These are phyloP conservation scores for Leptinotarsa texana DNA, from an alignment of 1,140 invertebrate genomes.

Conservation along the genomic window DNA sequence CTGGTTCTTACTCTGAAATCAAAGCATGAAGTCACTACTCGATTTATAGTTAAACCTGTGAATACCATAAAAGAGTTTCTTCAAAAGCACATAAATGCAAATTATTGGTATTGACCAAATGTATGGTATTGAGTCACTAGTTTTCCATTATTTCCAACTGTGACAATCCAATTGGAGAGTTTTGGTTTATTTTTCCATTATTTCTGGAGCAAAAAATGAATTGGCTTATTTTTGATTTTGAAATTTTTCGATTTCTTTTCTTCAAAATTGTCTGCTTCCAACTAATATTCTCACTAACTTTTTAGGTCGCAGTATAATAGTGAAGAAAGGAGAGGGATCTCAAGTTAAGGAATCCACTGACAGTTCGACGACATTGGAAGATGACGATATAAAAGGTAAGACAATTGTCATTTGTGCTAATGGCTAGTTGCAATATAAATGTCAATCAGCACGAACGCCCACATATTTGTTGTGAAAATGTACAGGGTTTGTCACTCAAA, in stretches of 20 bases:
- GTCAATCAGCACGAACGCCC: conserved; percentile 17
- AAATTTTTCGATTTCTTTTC: conserved; percentile 24
- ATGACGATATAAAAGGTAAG: conserved; percentile 89
- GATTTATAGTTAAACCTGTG: too few relatives aligned
- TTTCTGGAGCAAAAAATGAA: conserved; percentile 17
- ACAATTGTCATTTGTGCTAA: not conserved
- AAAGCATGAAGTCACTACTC: too few relatives aligned
- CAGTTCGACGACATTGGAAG: conserved; percentile 87
- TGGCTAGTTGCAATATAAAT: conserved; percentile 12
- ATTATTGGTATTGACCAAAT: too few relatives aligned
- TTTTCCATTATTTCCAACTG: not conserved
- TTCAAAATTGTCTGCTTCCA: not conserved
- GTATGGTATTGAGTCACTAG: not conserved
- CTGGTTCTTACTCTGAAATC: too few relatives aligned
- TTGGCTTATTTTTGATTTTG: conserved; percentile 31
- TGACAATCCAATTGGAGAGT: not conserved
- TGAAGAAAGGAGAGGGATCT: conserved; percentile 90
- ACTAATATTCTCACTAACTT: conserved; percentile 28
- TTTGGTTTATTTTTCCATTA: conserved; percentile 24
- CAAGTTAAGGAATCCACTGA: conserved; percentile 95
- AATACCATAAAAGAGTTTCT: too few relatives aligned
- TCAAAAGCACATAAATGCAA: too few relatives aligned
- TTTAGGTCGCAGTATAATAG: conserved; percentile 82
- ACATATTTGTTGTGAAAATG: conserved; percentile 28
- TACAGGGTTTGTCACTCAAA: not conserved